phyloP scores from a whole-genome alignment of 2,797 vertebrate genomes.

The Helostoma temminkii region DNA sequence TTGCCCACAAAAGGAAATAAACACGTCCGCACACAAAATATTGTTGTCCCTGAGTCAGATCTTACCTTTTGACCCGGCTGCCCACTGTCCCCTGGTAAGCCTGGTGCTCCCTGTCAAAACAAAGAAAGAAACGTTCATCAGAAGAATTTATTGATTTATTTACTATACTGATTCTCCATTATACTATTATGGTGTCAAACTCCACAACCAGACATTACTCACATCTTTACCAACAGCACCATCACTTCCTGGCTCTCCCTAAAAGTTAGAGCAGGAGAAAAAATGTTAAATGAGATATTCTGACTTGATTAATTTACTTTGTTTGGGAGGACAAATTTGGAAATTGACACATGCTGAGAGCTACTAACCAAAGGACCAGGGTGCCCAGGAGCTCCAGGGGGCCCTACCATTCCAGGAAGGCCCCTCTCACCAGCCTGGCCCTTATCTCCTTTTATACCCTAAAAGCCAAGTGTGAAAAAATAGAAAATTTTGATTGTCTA shows the following conservation, averaged over 20 bases:
- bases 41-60: slow-evolving; percentile 27
- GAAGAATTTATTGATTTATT: slow-evolving; percentile 24
- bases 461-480: slow-evolving; percentile 5
- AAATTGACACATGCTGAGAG: neutral
- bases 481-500: neutral
- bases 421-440: slow-evolving; percentile 92
- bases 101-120: slow-evolving; percentile 85
- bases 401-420: slow-evolving; percentile 87
- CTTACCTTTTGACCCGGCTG: slow-evolving; percentile 90
- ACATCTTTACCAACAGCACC: slow-evolving; percentile 93
- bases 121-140: slow-evolving; percentile 37
- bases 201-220: slow-evolving; percentile 63
- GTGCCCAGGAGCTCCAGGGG: slow-evolving; percentile 91
- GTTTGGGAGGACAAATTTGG: neutral
- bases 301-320: neutral
- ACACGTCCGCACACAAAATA: too few relatives aligned
- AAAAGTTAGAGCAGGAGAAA: slow-evolving; percentile 28
- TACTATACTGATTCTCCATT: slow-evolving; percentile 22
- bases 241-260: slow-evolving; percentile 93
- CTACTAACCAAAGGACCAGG: slow-evolving; percentile 89
- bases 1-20: too few relatives aligned
- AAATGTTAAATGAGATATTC: slow-evolving; percentile 15
- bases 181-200: slow-evolving; percentile 34
- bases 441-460: slow-evolving; percentile 93
- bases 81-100: slow-evolving; percentile 87